Base-by-base conservation (phyloP, 2,888 invertebrate species). In the Hoplodrina blanda region DNA sequence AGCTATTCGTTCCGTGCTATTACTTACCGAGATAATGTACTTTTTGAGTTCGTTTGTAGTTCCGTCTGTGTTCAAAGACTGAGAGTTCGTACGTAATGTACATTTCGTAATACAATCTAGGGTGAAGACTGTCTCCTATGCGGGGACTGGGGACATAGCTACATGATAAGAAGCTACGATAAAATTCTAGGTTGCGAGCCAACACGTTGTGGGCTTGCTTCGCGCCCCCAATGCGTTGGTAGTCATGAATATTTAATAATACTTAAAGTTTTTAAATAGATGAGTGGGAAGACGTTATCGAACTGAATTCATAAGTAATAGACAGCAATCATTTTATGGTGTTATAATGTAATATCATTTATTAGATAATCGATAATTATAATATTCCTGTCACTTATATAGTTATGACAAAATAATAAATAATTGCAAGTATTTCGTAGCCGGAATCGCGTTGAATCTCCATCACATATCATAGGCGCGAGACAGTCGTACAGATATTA, bases 101-200 rank as follows among this genome's bases (percentile, higher is more conserved):
- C 20, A 33, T 64, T 65, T 68, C 41, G 25, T 80, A 68, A 63
- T 52, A 67, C 50, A 59, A 76, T 73, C 46, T 59, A 19, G 57
- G 13, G 2, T 63, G 55, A 46, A 66, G 49, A 30, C 68, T 54
- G 41, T 46, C 46, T 66, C 62, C 25, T 81, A 72, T 57, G 64
- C 33, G 62, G 59, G 56, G 1, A 63, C 50, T 44, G 55, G 54
- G 57, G 49, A 64, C 57, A 70, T 61, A 64, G 57, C 57, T 64
- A 55, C 65, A 72, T 46, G 60, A 81, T 78, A 78, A 74, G 52
- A 69, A 57, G 59, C 33, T 44, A 53, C 49, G 61, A 75, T 78
- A 75, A 72, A 68, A 69, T 78, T 71, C 63, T 78, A 72, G 63
- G 61, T 70, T 62, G 55, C 69, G 62, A 53, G 41, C 57, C 62